These are phyloP conservation scores for Globia sparganii DNA, from an alignment of 2,888 invertebrate species.

Conservation along the genomic window DNA sequence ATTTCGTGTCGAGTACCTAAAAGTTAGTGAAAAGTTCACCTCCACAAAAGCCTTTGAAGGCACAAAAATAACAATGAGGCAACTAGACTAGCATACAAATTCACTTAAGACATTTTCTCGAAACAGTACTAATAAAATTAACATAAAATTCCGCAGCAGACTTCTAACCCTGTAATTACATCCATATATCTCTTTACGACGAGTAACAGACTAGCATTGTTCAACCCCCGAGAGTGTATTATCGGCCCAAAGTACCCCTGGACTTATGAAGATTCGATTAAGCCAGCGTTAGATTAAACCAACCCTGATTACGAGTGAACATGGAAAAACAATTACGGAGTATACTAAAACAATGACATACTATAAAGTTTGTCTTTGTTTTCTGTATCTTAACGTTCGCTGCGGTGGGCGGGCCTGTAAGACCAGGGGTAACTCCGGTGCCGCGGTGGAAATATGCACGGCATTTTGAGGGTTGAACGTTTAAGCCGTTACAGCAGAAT, in stretches of 20 bases:
- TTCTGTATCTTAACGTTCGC: slow-evolving; percentile 82
- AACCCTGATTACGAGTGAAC: slow-evolving; percentile 84
- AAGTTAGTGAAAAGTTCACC: slow-evolving; percentile 35
- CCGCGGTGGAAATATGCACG: slow-evolving; percentile 76
- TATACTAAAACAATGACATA: slow-evolving; percentile 87
- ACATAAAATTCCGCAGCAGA: slow-evolving; percentile 68
- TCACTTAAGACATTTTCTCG: slow-evolving; percentile 63
- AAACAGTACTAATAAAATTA: slow-evolving; percentile 66
- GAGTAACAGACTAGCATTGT: slow-evolving; percentile 79
- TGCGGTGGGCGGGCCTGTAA: slow-evolving; percentile 82
- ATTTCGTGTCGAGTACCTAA: slow-evolving; percentile 33
- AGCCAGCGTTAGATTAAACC: slow-evolving; percentile 81
- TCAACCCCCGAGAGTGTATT: slow-evolving; percentile 71
- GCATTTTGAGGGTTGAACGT: slow-evolving; percentile 82
- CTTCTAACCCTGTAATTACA: slow-evolving; percentile 77
- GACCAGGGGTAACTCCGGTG: slow-evolving; percentile 75
- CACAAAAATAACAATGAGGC: slow-evolving; percentile 52
- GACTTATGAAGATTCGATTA: slow-evolving; percentile 88
- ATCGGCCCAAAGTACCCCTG: slow-evolving; percentile 69
- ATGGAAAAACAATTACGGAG: slow-evolving; percentile 89
- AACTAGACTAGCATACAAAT: slow-evolving; percentile 59
- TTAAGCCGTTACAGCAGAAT: slow-evolving; percentile 82
- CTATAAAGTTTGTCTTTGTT: slow-evolving; percentile 87
- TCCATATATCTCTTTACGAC: slow-evolving; percentile 82
- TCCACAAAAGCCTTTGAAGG: slow-evolving; percentile 44